Evolutionary conservation across 2,113 vertebrate genomes (phyloP).

Genomic region (Hystrix brachyura): DNA sequence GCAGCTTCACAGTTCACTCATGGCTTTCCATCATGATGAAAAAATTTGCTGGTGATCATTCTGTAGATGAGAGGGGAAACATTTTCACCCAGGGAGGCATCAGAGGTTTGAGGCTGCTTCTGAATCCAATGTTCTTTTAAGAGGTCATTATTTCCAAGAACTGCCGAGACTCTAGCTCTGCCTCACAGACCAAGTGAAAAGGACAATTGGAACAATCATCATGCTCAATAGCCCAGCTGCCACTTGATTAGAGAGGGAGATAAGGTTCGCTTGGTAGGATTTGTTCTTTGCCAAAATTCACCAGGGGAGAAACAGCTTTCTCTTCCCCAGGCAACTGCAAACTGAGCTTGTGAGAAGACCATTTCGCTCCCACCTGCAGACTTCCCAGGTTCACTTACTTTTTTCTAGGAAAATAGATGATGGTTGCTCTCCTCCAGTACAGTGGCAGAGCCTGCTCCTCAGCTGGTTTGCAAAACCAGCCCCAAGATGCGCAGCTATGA

Average conservation of each 20-base stretch:
- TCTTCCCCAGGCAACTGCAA: not conserved
- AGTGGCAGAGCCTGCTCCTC: not conserved
- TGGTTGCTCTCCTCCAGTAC: not conserved
- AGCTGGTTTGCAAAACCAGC: not conserved
- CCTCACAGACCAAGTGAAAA: conserved; percentile 58
- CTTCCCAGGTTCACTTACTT: not conserved
- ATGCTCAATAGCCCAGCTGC: not conserved
- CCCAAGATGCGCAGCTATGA: not conserved
- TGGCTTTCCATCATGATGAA: not conserved
- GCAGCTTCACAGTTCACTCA: not conserved
- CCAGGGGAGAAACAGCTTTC: not conserved
- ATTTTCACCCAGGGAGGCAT: not conserved
- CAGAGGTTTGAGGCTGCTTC: not conserved
- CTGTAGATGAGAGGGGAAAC: not conserved
- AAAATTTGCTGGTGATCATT: not conserved
- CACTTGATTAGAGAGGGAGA: conserved; percentile 53
- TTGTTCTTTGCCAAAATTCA: not conserved
- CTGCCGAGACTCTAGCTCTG: not conserved
- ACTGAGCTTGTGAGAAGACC: not conserved
- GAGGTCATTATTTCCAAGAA: conserved; percentile 68
- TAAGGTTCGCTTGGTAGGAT: not conserved
- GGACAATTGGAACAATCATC: not conserved
- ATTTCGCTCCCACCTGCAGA: not conserved
- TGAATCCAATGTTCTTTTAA: not conserved
- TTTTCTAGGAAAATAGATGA: not conserved